A percentile compares a stretch with the other conserved stretches of the same genome.
Conservation (phyloP, 1,140 invertebrate species). For the Daktulosphaira vitifoliae region DNA sequence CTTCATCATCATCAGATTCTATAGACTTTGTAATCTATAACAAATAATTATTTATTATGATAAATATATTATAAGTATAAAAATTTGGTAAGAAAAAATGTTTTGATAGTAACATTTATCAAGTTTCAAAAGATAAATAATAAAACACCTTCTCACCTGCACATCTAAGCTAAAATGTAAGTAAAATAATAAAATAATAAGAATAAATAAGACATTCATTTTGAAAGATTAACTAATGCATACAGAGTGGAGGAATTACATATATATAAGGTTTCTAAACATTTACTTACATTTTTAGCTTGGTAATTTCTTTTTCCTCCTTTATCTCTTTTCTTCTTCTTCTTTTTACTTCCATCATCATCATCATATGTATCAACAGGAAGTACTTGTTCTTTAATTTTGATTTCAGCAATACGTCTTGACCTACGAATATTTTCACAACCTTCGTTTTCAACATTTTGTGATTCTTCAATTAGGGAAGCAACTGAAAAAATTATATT, state of each 20-base stretch:
- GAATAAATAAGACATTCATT: too few species aligned
- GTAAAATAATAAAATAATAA: too few species aligned
- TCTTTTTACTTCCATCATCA: neutral
- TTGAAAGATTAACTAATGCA: too few species aligned
- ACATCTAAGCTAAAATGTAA: too few species aligned
- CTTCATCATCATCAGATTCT: constrained; percentile 21
- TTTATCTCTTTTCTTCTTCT: constrained; percentile 20
- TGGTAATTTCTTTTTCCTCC: neutral
- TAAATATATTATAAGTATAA: neutral
- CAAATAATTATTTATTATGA: neutral
- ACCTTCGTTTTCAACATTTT: neutral
- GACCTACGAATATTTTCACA: constrained; percentile 9
- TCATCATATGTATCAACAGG: constrained; percentile 14
- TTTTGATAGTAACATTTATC: too few species aligned
- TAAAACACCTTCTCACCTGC: too few species aligned
- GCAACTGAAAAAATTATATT: neutral
- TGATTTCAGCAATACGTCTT: constrained; percentile 30
- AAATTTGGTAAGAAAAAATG: too few species aligned
- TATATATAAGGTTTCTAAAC: too few species aligned
- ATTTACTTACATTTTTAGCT: constrained; percentile 11
- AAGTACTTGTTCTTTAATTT: constrained; percentile 24
- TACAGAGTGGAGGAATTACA: too few species aligned
- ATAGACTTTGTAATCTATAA: neutral
- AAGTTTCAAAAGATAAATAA: too few species aligned
- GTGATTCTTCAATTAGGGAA: constrained; percentile 10